Percentiles rank a stretch among this genome's conserved stretches.
phyloP scores from a whole-genome alignment of 2,797 vertebrate genomes.

The Rhinoraja longicauda region DNA sequence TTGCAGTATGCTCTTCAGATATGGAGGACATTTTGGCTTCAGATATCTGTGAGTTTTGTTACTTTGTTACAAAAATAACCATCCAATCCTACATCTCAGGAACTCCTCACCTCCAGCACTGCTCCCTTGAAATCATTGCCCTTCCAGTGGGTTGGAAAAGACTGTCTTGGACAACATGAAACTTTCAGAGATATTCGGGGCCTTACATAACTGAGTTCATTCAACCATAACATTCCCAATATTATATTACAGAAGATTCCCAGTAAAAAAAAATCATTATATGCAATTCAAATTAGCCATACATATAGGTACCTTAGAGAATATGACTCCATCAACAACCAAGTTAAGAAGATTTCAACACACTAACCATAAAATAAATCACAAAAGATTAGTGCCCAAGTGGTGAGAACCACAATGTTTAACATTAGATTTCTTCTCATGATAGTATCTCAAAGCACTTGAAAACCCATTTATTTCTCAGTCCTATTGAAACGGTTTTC shows the following conservation, averaged over 20 bases:
- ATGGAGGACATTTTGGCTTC: neutral
- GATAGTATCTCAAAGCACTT: neutral
- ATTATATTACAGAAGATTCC: neutral
- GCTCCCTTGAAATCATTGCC: neutral
- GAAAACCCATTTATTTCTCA: constrained; percentile 6
- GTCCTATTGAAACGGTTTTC: neutral
- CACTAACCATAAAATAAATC: neutral
- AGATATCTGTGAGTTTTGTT: neutral
- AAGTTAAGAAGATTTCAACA: neutral
- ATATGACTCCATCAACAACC: neutral
- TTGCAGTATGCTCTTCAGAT: neutral
- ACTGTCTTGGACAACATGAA: neutral
- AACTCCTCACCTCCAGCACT: neutral
- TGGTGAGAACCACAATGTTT: neutral
- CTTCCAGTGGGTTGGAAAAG: neutral
- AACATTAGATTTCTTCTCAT: neutral
- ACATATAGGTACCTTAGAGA: neutral
- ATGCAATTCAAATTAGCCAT: neutral
- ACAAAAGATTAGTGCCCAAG: neutral
- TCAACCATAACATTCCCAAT: neutral
- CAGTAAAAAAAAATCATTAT: neutral
- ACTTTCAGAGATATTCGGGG: neutral
- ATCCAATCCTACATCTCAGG: neutral
- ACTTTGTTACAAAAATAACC: neutral
- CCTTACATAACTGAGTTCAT: neutral